Conservation (phyloP, 2,888 invertebrate genomes). For the Xylota sylvarum region DNA sequence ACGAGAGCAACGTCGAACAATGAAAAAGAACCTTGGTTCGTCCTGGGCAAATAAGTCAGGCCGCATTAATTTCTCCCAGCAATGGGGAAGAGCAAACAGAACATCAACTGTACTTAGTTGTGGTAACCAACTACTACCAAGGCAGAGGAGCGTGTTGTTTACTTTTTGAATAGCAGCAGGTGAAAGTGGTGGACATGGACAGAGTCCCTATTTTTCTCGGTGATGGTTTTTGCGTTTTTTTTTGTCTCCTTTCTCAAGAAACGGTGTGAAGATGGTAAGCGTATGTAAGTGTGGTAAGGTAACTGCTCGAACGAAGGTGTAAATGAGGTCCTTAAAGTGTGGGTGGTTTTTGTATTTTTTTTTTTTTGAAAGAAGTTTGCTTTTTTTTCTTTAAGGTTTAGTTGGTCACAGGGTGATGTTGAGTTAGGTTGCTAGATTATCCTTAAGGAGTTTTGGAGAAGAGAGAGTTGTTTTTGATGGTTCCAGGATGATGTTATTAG, state of each 20-base stretch:
- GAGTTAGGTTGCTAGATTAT: too few relatives aligned
- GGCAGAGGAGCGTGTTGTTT: slow-evolving; percentile 63
- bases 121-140: slow-evolving; percentile 30
- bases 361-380: not conserved
- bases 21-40: slow-evolving; percentile 8
- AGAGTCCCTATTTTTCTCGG: not conserved
- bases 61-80: slow-evolving; percentile 43
- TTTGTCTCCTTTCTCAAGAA: not conserved
- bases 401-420: not conserved
- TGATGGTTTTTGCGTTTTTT: slow-evolving; percentile 52
- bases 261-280: not conserved
- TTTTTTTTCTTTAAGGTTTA: not conserved
- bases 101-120: slow-evolving; percentile 61
- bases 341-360: not conserved
- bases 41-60: slow-evolving; percentile 58
- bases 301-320: slow-evolving; percentile 7
- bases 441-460: too few relatives aligned
- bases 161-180: slow-evolving; percentile 40
- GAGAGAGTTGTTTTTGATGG: too few relatives aligned
- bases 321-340: slow-evolving; percentile 24
- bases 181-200: slow-evolving; percentile 6
- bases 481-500: too few relatives aligned
- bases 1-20: slow-evolving; percentile 35
- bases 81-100: slow-evolving; percentile 55
- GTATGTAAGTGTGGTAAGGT: slow-evolving; percentile 19